Evolutionary conservation across 2,113 vertebrate species (phyloP).

Genomic region (Athene noctua): DNA sequence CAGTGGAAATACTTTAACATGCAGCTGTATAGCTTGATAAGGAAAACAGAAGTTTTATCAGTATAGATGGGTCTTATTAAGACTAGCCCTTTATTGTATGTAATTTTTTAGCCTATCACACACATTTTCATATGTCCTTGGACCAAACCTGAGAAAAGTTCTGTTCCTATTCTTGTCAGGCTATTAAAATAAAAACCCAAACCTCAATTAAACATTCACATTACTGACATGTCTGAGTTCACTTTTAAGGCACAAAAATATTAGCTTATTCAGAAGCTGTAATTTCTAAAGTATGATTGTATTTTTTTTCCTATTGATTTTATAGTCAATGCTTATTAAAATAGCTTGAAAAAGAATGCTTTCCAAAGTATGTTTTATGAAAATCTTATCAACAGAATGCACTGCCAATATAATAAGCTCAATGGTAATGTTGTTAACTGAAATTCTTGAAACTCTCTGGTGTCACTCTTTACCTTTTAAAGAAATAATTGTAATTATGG

Average conservation of each 20-base stretch:
- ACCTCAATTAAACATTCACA: neutral
- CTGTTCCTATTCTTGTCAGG: neutral
- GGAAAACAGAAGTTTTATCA: neutral
- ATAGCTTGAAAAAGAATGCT: neutral
- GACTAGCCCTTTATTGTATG: neutral
- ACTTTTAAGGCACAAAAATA: neutral
- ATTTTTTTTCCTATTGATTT: neutral
- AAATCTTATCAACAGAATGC: neutral
- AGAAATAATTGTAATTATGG: neutral
- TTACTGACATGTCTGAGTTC: neutral
- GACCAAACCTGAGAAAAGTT: neutral
- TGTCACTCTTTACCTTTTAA: neutral
- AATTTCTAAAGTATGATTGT: neutral
- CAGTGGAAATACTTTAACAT: neutral
- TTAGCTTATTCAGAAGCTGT: neutral
- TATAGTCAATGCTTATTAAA: neutral
- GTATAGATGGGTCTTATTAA: neutral
- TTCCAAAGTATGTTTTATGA: neutral
- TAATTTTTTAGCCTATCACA: neutral
- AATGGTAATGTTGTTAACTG: neutral
- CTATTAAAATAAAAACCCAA: fast-evolving
- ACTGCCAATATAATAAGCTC: neutral
- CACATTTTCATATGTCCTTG: neutral
- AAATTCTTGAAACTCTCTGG: neutral
- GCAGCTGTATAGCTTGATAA: neutral